Conservation (phyloP, 2,113 vertebrate genomes). For the Oreotrochilus melanogaster region DNA sequence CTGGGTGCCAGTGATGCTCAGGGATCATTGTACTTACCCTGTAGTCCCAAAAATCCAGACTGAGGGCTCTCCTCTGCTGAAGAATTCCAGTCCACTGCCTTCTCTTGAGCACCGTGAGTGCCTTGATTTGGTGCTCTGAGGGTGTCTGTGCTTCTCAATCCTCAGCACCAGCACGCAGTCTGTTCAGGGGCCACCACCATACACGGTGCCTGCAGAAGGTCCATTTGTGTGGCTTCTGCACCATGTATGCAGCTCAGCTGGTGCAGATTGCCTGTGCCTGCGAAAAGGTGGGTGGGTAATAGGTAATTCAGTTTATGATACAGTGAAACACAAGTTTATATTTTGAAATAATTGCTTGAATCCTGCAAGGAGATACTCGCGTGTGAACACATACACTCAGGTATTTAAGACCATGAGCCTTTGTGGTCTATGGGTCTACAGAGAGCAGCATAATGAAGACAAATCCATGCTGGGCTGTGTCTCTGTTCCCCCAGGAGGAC, state of each 20-base stretch:
- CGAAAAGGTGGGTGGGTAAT: background rate
- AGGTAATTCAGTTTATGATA: background rate
- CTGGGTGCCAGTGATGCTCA: rapidly evolving
- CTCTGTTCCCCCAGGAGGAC: background rate
- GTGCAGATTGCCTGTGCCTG: background rate
- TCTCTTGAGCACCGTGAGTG: rapidly evolving
- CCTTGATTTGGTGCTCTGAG: background rate
- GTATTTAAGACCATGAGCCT: background rate
- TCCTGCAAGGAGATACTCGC: background rate
- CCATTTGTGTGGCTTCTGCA: rapidly evolving
- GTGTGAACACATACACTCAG: background rate
- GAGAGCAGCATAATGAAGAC: background rate
- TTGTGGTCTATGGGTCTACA: background rate
- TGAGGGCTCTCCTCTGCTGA: background rate
- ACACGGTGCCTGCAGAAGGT: background rate
- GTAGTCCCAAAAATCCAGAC: rapidly evolving
- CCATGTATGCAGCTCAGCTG: background rate
- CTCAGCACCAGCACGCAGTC: background rate
- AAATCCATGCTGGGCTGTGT: background rate
- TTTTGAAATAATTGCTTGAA: background rate
- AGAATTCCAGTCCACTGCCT: too few species aligned
- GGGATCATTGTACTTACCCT: background rate
- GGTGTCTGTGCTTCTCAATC: background rate
- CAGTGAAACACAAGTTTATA: background rate
- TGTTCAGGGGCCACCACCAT: background rate